Percentiles rank a stretch among this genome's conserved stretches.
These are phyloP conservation scores for Oxygymnocypris stewartii DNA, from an alignment of 2,113 vertebrate species.

Conservation along the genomic window DNA sequence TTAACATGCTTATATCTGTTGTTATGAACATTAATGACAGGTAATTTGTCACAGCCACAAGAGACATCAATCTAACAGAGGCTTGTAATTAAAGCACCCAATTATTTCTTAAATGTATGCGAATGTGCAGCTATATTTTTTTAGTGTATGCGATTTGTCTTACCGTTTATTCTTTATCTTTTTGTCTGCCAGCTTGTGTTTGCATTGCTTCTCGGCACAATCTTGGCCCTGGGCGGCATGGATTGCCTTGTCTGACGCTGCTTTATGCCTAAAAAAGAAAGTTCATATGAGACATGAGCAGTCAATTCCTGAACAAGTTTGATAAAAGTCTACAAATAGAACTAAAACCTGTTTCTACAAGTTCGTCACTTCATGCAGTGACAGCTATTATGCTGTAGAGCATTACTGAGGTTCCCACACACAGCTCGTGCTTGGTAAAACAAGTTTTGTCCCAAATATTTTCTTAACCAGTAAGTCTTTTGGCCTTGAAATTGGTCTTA, in stretches of 20 bases:
- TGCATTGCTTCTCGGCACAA: constrained; percentile 52
- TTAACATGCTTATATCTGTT: not conserved
- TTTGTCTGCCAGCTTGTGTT: constrained; percentile 58
- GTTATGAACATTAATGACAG: not conserved
- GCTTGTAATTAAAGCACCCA: constrained; percentile 50
- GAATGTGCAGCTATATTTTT: not conserved
- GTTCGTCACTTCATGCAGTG: constrained; percentile 1
- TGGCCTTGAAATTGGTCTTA: constrained; percentile 17
- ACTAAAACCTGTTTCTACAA: constrained; percentile 42
- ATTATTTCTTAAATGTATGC: constrained; percentile 53
- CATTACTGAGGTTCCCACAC: not conserved
- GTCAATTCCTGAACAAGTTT: constrained; percentile 13
- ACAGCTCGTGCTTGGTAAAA: not conserved
- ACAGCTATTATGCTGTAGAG: not conserved
- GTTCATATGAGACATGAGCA: constrained; percentile 38
- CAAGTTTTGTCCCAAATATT: not conserved
- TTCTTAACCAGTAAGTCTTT: not conserved
- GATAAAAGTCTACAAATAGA: constrained; percentile 45
- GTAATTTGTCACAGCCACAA: not conserved
- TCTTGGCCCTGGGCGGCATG: constrained; percentile 49
- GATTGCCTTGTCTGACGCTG: constrained; percentile 50
- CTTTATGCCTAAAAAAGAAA: constrained; percentile 57
- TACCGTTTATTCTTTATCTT: constrained; percentile 63
- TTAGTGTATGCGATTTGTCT: constrained; percentile 40
- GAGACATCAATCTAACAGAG: constrained; percentile 22